Evolutionary conservation across 2,797 vertebrate genomes (phyloP), one percentile per base, ranked within the genome.

Genomic region (Amniataba percoides): DNA sequence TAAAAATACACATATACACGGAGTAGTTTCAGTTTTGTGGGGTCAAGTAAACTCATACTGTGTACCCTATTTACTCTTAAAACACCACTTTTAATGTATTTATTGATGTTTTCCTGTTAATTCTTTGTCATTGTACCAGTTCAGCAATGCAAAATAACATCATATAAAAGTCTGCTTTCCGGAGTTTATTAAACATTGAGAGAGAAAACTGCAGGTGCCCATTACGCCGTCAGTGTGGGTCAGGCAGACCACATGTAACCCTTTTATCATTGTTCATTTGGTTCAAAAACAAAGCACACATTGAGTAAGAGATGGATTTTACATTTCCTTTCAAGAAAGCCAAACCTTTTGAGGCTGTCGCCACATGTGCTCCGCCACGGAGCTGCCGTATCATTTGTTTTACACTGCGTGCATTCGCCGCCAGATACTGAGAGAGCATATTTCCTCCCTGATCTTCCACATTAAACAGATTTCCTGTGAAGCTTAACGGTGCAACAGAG

Each of bases 381-480:
- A 85, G 78, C 75, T 45, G 77, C 76, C 62, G 51, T 86, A 77
- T 92, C 82, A 81, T 88, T 91, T 90, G 74, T 81, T 82, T 77
- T 70, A 72, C 74, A 53, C 88, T 52, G 65, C 81, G 40, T 82
- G 86, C 67, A 10, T 83, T 72, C 82, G 34, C 62, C 5, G 61
- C 49, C 79, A 86, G 74, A 82, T 57, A 79, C 39, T 56, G 71
- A 67, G 56, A 73, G 81, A 77, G 64, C 74, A 36, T 45, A 84
- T 83, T 86, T 87, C 88, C 87, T 81, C 73, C 77, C 74, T 84
- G 89, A 90, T 91, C 85, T 84, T 83, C 78, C 67, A 89, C 86
- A 81, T 93, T 88, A 81, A 85, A 86, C 89, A 86, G 83, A 92
- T 91, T 91, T 92, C 90, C 92, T 88, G 72, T 52, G 57, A 80